A percentile compares a stretch with the other conserved stretches of the same genome.
phyloP scores from a whole-genome alignment of 2,113 vertebrate genomes.

The Tapirus terrestris region DNA sequence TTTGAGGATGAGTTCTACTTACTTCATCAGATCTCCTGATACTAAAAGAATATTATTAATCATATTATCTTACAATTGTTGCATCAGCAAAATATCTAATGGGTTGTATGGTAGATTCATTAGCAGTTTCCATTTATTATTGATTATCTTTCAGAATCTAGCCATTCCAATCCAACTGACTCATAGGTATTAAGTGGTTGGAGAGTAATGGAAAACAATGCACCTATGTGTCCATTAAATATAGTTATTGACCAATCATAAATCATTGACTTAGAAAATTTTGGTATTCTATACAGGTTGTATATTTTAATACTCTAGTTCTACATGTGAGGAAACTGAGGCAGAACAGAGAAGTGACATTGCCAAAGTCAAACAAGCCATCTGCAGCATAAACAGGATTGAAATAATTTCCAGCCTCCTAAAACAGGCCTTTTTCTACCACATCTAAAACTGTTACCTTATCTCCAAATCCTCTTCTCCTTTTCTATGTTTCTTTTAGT shows the following conservation, averaged over 20 bases:
- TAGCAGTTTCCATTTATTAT: slow-evolving; percentile 57
- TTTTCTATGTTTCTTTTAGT: background rate
- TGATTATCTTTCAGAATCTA: slow-evolving; percentile 65
- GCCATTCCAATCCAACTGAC: background rate
- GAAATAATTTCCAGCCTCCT: background rate
- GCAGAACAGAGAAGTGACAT: background rate
- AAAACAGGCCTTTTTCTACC: background rate
- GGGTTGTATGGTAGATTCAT: slow-evolving; percentile 19
- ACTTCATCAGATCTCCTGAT: background rate
- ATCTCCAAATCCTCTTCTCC: background rate
- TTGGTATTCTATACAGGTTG: background rate
- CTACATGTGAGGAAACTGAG: background rate
- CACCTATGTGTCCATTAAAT: background rate
- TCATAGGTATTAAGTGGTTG: background rate
- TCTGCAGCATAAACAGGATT: background rate
- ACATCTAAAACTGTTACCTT: background rate
- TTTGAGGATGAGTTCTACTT: background rate
- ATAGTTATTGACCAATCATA: slow-evolving; percentile 25
- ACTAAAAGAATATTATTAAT: slow-evolving; percentile 18
- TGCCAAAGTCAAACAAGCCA: background rate
- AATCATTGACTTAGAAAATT: background rate
- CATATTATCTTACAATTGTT: slow-evolving; percentile 17
- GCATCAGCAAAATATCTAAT: slow-evolving; percentile 1
- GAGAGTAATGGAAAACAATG: slow-evolving; percentile 54
- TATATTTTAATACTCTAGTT: background rate